Evolutionary conservation across 2,797 vertebrate genomes (phyloP), one percentile per base, ranked within the genome.

Genomic region (Gouania willdenowi): DNA sequence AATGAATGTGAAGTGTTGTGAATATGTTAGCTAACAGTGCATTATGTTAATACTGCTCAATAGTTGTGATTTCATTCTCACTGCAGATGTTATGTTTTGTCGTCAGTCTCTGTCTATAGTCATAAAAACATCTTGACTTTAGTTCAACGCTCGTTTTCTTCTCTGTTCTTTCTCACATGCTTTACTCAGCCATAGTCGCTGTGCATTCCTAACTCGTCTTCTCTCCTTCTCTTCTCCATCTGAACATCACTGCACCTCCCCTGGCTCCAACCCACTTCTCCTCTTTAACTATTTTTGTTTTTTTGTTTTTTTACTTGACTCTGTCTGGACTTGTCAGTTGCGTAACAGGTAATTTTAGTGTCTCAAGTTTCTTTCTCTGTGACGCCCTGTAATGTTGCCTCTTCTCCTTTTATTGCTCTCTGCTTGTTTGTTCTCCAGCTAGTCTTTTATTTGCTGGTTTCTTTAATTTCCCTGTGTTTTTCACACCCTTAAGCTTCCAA

Each of bases 291-390:
- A 65, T 58, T 20, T 31, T 56, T 53, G 50, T 34, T 20, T 20
- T 20, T 23, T 8, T 5, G 5, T 6, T 20, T 6, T 35, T 45
- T 66, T 53, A 49, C 55, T 78, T 72, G 48, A 82, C 67, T 86
- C 71, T 89, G 87, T 89, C 84, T 88, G 86, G 83, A 87, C 86
- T 80, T 88, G 86, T 88, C 86, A 86, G 87, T 88, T 84, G 78
- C 77, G 59, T 86, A 89, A 89, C 81, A 89, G 85, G 87, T 89
- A 89, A 85, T 71, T 76, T 74, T 81, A 61, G 80, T 82, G 71
- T 76, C 54, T 75, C 56, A 51, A 41, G 46, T 75, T 58, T 73
- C 41, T 78, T 42, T 72, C 34, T 41, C 20, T 31, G 16, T 65
- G 10, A 56, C 49, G 25, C 41, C 39, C 66, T 31, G 38, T 49